Evolutionary conservation across 2,797 vertebrate species (phyloP), one percentile per base, ranked within the genome.

Genomic region (Gallinago nigripennis): DNA sequence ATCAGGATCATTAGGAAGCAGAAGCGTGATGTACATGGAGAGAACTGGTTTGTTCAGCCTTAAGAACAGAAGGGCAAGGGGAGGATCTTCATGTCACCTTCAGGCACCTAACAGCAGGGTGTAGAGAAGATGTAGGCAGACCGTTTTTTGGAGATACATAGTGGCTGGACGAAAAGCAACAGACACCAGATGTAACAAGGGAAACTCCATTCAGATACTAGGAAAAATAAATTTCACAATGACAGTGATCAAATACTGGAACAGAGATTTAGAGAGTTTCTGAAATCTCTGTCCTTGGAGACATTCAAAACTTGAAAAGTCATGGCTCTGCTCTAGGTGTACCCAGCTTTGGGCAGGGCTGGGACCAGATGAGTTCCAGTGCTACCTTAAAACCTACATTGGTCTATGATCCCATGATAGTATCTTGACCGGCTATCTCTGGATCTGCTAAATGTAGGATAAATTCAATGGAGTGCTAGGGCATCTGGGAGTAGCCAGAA

Each of bases 21-120:
- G 51, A 7, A 70, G 18, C 16, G 39, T 1, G 6, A 54, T 0
- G 5, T 19, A 50, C 9, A 9, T 0, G 1, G 51, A 53, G 39
- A 80, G 10, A 58, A 69, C 3, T 19, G 66, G 7, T 13, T 53
- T 85, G 15, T 27, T 71, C 53, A 77, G 20, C 41, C 46, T 61
- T 56, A 27, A 66, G 31, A 45, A 71, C 19, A 92, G 65, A 54
- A 60, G 31, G 31, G 30, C 31, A 43, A 71, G 19, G 14, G 21
- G 11, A 50, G 35, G 18, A 43, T 23, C 39, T 54, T 60, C 39
- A 35, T 16, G 12, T 48, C 39, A 41, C 28, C 30, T 60, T 72
- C 66, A 46, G 17, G 12, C 57, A 30, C 48, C 19, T 69, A 61
- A 61, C 31, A 56, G 54, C 15, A 72, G 7, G 11, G 6, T 48